Evolutionary conservation across 2,888 invertebrate species (phyloP), one percentile per base, ranked within the genome.

Genomic region (Stenurella melanura): DNA sequence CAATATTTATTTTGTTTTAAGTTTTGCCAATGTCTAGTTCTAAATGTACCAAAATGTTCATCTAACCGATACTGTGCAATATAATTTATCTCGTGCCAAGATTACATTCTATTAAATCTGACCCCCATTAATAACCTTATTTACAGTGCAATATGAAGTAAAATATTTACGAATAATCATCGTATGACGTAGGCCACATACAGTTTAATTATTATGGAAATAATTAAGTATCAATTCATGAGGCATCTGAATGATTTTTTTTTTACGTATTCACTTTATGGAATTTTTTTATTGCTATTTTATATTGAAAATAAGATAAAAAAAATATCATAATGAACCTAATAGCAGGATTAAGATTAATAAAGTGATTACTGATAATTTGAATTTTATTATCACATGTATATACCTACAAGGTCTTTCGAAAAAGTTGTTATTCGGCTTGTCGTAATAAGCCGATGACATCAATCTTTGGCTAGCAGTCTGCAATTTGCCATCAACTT

Each of bases 191-290:
- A 64, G 42, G 19, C 21, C n/a, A 30, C 17, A 18, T 21, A 60
- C 12, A 60, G 15, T 30, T 9, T 61, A n/a, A 61, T 26, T 1
- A n/a, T 7, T 50, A 50, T n/a, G n/a, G 11, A 34, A 61, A 61
- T n/a, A 30, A 54, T 21, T 42, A 54, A n/a, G n/a, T 18, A 57
- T 11, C 38, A 57, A 34, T 69, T 58, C 69, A 69, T 69, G 69
- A 56, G 56, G 12, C 58, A 12, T 34, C 0, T 17, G 69, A 58
- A 69, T 69, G 69, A 69, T 58, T 58, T 69, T 68, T 69, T 68
- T 69, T 69, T 69, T 58, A 69, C 69, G 58, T 34, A 34, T 34
- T 19, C 15, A 42, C 12, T 18, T 34, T 19, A 42, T 64, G 64
- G 42, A 64, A 21, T 64, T 38, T 34, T 34, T 63, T 63, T 34